These are phyloP conservation scores for Menura novaehollandiae DNA, from an alignment of 2,113 vertebrate species.

Conservation along the genomic window DNA sequence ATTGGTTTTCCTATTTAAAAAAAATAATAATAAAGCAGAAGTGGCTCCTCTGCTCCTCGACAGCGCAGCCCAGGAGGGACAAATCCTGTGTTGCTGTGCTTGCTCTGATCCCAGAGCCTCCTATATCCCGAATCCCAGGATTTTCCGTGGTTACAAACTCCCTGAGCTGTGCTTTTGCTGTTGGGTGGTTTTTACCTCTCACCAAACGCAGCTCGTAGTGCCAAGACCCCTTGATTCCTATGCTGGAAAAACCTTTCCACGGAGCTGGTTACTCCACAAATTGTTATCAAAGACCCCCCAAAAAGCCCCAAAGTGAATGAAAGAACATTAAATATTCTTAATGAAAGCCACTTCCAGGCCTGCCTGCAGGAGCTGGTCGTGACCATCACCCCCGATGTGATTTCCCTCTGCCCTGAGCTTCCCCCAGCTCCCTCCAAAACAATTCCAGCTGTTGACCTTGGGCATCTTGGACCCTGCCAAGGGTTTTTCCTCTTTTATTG, in stretches of 20 bases:
- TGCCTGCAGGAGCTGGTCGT: not conserved
- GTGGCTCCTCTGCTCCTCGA: not conserved
- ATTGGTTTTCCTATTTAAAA: not conserved
- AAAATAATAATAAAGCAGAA: not conserved
- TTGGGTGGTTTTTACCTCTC: no score
- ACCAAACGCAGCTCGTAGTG: not conserved
- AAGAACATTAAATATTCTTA: not conserved
- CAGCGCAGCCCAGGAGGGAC: not conserved
- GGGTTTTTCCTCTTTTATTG: not conserved
- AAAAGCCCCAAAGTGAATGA: not conserved
- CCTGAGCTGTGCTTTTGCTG: not conserved
- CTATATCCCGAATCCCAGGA: accelerated
- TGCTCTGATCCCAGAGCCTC: not conserved
- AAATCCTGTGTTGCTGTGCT: not conserved
- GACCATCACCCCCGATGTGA: not conserved
- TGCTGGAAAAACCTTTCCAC: not conserved
- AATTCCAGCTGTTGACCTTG: constrained; percentile 5
- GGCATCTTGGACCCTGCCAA: not conserved
- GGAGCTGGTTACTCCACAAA: not conserved
- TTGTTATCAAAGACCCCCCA: not conserved
- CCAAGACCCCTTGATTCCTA: not conserved
- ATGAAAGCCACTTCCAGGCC: not conserved
- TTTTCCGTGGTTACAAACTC: not conserved
- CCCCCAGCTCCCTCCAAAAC: not conserved
- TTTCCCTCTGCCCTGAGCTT: not conserved